phyloP scores from a whole-genome alignment of 2,113 vertebrate species.

The Martes martes region DNA sequence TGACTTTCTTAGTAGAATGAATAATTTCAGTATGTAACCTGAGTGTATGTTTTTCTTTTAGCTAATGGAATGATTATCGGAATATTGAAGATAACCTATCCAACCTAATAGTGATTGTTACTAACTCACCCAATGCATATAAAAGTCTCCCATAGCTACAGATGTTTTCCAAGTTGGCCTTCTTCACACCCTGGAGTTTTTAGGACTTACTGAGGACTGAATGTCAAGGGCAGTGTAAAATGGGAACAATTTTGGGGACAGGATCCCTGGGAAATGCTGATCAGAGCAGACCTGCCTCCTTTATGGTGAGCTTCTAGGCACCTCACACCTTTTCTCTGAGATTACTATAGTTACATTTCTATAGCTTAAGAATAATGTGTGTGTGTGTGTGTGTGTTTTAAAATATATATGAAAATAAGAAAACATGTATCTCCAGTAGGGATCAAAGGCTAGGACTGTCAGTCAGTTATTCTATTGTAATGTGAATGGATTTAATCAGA shows the following conservation, averaged over 20 bases:
- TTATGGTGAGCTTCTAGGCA: neutral
- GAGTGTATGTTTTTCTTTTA: neutral
- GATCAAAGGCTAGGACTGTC: neutral
- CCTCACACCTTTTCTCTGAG: neutral
- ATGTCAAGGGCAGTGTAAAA: neutral
- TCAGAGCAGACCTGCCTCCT: neutral
- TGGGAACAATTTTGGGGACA: neutral
- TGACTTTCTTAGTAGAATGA: neutral
- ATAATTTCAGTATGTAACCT: neutral
- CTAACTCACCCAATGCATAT: neutral
- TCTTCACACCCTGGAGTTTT: neutral
- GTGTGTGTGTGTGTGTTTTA: neutral
- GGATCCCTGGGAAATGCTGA: neutral
- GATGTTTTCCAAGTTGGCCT: neutral
- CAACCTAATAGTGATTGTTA: neutral
- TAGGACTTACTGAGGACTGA: neutral
- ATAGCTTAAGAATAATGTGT: neutral
- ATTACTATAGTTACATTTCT: neutral
- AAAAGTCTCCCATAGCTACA: neutral
- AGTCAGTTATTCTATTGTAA: neutral
- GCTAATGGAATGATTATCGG: neutral
- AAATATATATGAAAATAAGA: neutral
- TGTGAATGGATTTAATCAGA: neutral
- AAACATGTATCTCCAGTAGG: neutral
- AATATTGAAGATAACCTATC: neutral